These are phyloP conservation scores for Heliothis virescens DNA, from an alignment of 1,140 invertebrate genomes.

Conservation along the genomic window DNA sequence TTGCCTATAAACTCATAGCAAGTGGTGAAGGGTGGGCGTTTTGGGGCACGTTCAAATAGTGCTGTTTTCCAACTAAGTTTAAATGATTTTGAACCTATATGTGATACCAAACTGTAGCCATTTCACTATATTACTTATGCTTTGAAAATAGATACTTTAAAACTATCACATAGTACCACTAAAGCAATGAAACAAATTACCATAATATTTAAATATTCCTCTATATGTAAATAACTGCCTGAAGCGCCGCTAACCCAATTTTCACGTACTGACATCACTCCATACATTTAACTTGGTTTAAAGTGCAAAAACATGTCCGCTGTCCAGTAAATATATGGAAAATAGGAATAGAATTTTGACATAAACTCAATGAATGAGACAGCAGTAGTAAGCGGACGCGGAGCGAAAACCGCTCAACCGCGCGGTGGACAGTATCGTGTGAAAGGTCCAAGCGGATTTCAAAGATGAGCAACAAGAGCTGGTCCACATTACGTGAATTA, in stretches of 20 bases:
- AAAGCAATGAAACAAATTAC: not conserved
- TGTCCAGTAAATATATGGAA: not conserved
- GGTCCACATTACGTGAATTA: too few relatives aligned
- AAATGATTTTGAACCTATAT: too few relatives aligned
- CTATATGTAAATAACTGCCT: not conserved
- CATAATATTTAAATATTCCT: slow-evolving; percentile 8
- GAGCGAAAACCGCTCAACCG: too few relatives aligned
- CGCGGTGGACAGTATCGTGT: too few relatives aligned
- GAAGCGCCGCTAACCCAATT: not conserved
- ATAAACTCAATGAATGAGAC: not conserved
- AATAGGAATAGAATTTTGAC: not conserved
- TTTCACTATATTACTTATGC: not conserved
- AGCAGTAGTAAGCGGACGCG: too few relatives aligned
- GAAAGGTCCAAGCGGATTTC: too few relatives aligned
- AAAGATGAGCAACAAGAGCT: too few relatives aligned
- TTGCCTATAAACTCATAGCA: too few relatives aligned
- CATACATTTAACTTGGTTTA: not conserved
- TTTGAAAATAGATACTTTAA: not conserved
- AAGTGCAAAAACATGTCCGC: not conserved
- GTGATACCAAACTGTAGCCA: too few relatives aligned
- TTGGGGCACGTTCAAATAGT: too few relatives aligned
- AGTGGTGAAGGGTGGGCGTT: too few relatives aligned
- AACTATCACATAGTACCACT: not conserved
- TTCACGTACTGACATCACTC: not conserved
- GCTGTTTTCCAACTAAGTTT: too few relatives aligned